Evolutionary conservation across 2,113 vertebrate species (phyloP), one percentile per base, ranked within the genome.

Genomic region (Gambusia holbrooki): DNA sequence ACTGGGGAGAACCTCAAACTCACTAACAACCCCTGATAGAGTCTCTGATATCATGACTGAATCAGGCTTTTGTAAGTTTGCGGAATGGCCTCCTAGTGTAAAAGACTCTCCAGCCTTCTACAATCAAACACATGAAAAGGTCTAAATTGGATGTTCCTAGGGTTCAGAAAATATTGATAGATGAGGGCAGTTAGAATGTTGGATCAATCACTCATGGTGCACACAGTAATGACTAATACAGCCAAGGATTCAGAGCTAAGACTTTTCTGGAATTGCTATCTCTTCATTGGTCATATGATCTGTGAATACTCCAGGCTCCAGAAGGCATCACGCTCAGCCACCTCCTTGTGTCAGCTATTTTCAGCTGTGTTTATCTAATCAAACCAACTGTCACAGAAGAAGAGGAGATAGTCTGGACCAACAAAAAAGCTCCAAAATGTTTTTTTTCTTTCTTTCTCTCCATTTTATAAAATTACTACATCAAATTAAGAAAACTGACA

Each of bases 321-420:
- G 73, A 83, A 81, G 74, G 70, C 61, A 62, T 58, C 9, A 2
- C 28, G 6, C 74, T 74, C 62, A 71, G 30, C 79, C 79, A 45
- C 76, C 73, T 85, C 72, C 73, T 76, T 51, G 68, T 76, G 51
- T 69, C 73, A 45, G 82, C 77, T 81, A 83, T 83, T 87, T 85
- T 81, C 75, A 87, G 68, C 63, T 77, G 67, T 17, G 37, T 58
- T 61, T 60, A 22, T 82, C 74, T 62, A 45, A 83, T 71, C 82
- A 72, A 80, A 84, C 80, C 82, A 80, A 80, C 85, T 85, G 84
- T 76, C 80, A 85, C 76, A 66, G 30, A 78, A 88, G 62, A 68
- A 37, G 62, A 82, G 78, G 66, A 80, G 80, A 76, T 30, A 51
- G 42, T 60, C 69, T 74, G 66, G 67, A 73, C 60, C 69, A 42